Conservation (phyloP, 2,113 vertebrate species). For the Columba janthina region DNA sequence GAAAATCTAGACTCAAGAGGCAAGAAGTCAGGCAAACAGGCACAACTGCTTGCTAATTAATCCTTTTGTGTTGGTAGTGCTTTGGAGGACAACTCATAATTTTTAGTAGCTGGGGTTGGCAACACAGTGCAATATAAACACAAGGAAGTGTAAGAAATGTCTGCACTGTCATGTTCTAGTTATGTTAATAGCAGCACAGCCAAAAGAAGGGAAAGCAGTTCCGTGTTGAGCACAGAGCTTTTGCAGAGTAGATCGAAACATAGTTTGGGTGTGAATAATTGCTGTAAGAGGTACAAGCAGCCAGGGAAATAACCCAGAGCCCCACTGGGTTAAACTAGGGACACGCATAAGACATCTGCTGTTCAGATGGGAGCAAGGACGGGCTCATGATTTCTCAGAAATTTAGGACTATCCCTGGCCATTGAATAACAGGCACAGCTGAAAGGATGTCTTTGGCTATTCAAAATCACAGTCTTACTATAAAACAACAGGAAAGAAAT, state of each 20-base stretch:
- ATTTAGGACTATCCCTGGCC: neutral
- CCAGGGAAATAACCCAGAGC: neutral
- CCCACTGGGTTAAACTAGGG: neutral
- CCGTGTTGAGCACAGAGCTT: neutral
- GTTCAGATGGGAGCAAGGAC: neutral
- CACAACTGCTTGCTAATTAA: neutral
- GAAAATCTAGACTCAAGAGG: neutral
- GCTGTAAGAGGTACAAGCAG: neutral
- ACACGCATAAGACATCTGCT: slow-evolving; percentile 19
- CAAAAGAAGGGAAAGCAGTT: neutral
- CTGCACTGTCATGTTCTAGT: neutral
- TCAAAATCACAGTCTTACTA: neutral
- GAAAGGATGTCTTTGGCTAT: neutral
- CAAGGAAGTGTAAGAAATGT: rapidly evolving
- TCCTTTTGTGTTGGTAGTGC: neutral
- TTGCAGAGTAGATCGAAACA: neutral
- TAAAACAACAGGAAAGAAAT: neutral
- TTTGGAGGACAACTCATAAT: neutral
- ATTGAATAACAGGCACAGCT: neutral
- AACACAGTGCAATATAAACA: neutral
- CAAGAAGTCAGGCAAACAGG: neutral
- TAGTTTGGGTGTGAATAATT: neutral
- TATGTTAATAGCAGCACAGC: neutral
- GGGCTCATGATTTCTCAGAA: neutral
- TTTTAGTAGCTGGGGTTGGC: neutral